These are phyloP conservation scores for Phenganax marumi DNA, from an alignment of 92 coral and sea anemone species.

Conservation along the genomic window DNA sequence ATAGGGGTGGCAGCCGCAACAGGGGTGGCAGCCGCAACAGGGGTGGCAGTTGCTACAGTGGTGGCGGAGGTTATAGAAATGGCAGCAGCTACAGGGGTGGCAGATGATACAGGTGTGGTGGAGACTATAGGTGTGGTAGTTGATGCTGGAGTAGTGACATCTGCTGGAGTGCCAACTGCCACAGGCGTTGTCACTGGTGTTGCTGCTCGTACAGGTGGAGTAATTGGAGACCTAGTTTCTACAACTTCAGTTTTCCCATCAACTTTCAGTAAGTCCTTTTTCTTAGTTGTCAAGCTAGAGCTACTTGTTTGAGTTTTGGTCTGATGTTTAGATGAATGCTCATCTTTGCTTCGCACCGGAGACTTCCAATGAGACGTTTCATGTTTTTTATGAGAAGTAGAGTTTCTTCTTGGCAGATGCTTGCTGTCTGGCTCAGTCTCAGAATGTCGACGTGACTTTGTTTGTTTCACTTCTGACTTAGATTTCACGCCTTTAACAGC, in stretches of 20 bases:
- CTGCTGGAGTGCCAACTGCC: too few relatives aligned
- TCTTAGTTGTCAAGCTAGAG: neutral
- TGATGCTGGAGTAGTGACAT: too few relatives aligned
- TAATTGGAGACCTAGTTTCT: conserved; percentile 38
- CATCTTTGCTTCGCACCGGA: conserved; percentile 21
- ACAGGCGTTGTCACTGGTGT: conserved; percentile 63
- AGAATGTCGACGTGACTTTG: conserved; percentile 22
- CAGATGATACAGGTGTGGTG: too few relatives aligned
- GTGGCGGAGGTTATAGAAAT: conserved; percentile 63
- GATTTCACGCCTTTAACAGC: neutral
- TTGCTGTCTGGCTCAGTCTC: conserved; percentile 26
- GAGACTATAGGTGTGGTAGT: too few relatives aligned
- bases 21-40: too few relatives aligned
- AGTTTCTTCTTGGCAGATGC: conserved; percentile 10
- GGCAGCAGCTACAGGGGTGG: too few relatives aligned
- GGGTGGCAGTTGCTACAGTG: neutral
- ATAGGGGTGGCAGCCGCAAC: too few relatives aligned
- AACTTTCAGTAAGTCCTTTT: conserved; percentile 9
- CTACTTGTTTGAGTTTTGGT: conserved; percentile 1
- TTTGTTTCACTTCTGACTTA: conserved; percentile 5
- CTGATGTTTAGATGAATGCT: neutral
- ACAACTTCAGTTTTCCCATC: conserved; percentile 22
- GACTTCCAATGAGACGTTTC: conserved; percentile 26
- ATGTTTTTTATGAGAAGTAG: conserved; percentile 31
- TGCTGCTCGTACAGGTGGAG: conserved; percentile 18